Conservation (phyloP, 37 sponge, comb jelly and placozoan genomes). For the Eunapius fragilis region DNA sequence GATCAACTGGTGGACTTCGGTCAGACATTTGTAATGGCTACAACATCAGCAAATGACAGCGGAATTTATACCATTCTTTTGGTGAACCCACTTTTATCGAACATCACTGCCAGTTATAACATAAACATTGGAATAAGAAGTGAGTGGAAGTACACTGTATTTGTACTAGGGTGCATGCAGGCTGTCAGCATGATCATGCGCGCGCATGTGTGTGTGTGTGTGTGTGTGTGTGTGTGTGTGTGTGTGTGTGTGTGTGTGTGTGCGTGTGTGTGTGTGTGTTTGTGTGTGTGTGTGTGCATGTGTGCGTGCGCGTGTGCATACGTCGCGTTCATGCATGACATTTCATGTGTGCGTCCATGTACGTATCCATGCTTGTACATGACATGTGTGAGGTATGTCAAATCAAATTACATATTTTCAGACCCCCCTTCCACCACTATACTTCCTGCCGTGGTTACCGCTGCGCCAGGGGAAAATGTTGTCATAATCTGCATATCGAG, state of each 20-base stretch:
- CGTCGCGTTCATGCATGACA: neutral
- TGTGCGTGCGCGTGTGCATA: too few relatives aligned
- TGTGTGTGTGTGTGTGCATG: neutral
- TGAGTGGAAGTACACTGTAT: too few relatives aligned
- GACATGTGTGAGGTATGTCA: neutral
- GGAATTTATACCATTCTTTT: too few relatives aligned
- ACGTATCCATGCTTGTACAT: neutral
- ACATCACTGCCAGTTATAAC: neutral
- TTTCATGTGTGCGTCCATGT: neutral
- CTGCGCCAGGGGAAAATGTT: neutral
- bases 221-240: too few relatives aligned
- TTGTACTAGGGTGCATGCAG: too few relatives aligned
- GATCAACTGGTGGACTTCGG: too few relatives aligned
- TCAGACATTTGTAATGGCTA: too few relatives aligned
- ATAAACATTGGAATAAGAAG: neutral
- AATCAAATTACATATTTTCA: neutral
- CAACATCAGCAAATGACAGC: too few relatives aligned
- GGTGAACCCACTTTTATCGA: too few relatives aligned
- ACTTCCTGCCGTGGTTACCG: neutral
- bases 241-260: too few relatives aligned
- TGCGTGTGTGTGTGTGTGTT: neutral
- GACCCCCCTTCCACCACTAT: neutral
- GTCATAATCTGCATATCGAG: neutral
- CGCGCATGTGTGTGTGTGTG: too few relatives aligned
- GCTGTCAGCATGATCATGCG: too few relatives aligned